These are phyloP conservation scores for Diadromus collaris DNA, from an alignment of 2,888 invertebrate species.

Conservation along the genomic window DNA sequence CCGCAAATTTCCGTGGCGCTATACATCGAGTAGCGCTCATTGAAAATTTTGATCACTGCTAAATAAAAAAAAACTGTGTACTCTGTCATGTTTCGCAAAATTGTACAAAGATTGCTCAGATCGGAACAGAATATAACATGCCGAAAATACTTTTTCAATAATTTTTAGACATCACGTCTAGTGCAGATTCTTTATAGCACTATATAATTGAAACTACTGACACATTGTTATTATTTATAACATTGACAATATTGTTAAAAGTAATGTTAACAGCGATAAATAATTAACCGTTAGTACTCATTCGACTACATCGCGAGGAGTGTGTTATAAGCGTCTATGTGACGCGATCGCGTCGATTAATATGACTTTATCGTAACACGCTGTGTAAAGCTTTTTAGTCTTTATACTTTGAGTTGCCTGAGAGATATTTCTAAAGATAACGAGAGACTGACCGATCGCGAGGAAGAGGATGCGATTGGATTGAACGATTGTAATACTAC, in stretches of 20 bases:
- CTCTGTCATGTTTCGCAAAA: not conserved
- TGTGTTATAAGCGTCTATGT: constrained; percentile 4
- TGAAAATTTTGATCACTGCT: not conserved
- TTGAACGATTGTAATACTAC: constrained; percentile 42
- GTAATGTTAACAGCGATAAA: not conserved
- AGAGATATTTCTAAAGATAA: constrained; percentile 45
- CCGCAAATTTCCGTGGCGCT: too few relatives aligned
- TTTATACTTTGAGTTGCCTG: constrained; percentile 38
- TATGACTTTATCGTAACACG: constrained; percentile 38
- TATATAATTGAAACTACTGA: not conserved
- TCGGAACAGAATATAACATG: not conserved
- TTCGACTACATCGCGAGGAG: not conserved
- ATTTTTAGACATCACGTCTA: not conserved
- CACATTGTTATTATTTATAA: not conserved
- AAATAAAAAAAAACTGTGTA: not conserved
- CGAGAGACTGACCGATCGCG: constrained; percentile 56
- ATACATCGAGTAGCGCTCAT: not conserved
- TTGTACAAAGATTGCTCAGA: not conserved
- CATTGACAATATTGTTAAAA: not conserved
- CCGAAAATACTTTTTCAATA: not conserved
- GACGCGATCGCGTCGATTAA: constrained; percentile 1
- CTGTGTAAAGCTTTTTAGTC: constrained; percentile 47
- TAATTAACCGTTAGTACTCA: not conserved
- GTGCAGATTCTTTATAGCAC: not conserved
- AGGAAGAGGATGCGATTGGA: constrained; percentile 27